Percentiles rank a stretch among this genome's conserved stretches.
Conservation (phyloP, 2,113 vertebrate genomes). For the Hemiscyllium ocellatum region DNA sequence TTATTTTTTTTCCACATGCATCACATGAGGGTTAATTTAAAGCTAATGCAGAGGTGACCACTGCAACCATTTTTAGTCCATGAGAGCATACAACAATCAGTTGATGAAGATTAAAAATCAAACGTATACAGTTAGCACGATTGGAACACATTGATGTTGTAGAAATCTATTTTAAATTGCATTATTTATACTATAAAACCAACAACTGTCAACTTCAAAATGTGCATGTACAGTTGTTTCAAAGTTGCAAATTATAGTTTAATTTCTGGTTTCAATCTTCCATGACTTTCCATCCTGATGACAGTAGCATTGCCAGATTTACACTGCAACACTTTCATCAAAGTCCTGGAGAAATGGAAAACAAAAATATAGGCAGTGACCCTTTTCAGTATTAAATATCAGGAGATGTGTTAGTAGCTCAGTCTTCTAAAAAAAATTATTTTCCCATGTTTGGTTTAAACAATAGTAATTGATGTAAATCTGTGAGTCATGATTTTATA, state of each 20-base stretch:
- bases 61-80: too few relatives aligned
- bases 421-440: background rate
- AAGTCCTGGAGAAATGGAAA: background rate
- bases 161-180: background rate
- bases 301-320: background rate
- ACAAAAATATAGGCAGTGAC: background rate
- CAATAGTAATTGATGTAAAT: background rate
- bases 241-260: background rate
- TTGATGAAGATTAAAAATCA: too few relatives aligned
- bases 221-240: background rate
- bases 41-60: too few relatives aligned
- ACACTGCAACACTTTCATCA: background rate
- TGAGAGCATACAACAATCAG: too few relatives aligned
- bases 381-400: background rate
- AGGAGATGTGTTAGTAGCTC: background rate
- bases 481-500: background rate
- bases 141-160: background rate
- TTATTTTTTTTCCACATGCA: too few relatives aligned
- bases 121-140: too few relatives aligned
- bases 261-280: background rate
- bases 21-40: too few relatives aligned
- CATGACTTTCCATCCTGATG: background rate
- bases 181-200: background rate
- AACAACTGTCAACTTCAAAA: background rate
- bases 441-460: background rate